Evolutionary conservation across 2,797 vertebrate genomes (phyloP), one percentile per base, ranked within the genome.

Genomic region (Eutrigla gurnardus): DNA sequence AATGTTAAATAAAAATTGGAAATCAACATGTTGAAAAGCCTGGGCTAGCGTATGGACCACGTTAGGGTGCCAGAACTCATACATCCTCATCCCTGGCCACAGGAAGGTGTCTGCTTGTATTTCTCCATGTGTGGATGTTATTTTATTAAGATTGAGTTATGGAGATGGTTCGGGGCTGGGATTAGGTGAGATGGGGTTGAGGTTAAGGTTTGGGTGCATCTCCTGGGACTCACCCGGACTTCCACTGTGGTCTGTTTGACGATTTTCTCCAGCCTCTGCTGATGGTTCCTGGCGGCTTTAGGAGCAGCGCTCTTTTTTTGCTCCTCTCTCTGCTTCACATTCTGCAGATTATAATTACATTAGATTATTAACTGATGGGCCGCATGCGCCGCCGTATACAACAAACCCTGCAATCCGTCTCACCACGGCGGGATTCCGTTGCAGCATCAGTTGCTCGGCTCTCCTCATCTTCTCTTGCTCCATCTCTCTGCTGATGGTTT

Each of bases 401-500:
- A 59, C 3, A 33, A 18, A 37, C 15, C 11, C 14, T 61, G 6
- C 12, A 15, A 8, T 5, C n/a, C n/a, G 33, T n/a, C 81, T 90
- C 81, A 97, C 96, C 93, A 39, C 78, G 0, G 35, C 15, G 5
- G 85, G 75, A 77, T 90, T 95, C 12, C 91, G 81, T 0, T 91
- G 91, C 63, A 92, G 91, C 72, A 95, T 92, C 33, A 90, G 42
- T 3, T 93, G 95, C 86, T 99, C 98, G 0, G 87, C 88, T 82
- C 97, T 93, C 86, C 97, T 95, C 97, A 99, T 97, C 92, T 94
- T 96, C 93, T 99, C 98, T 86, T 97, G 89, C 86, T 98, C 97
- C 0, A 98, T 96, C 93, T 99, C 97, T 43, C 96, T 93, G 74
- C 96, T 95, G 0, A 99, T 96, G 67, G 97, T 97, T 88, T 99